Base-by-base conservation (phyloP, 2,888 invertebrate genomes). In the Synergus japonicus region DNA sequence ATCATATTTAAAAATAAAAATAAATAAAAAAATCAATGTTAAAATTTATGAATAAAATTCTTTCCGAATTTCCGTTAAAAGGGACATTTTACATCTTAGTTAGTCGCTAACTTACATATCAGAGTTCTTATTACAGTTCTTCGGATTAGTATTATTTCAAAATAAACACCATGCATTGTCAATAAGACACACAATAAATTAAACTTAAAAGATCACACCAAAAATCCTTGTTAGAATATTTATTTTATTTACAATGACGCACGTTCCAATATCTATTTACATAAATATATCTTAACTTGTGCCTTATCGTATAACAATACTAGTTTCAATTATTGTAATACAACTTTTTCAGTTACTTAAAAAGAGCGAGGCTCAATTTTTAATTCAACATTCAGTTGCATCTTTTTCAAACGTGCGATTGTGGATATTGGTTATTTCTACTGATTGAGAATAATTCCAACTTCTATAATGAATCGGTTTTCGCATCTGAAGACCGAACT, bases 41-140 rank as follows among this genome's bases (percentile, higher is more conserved):
- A 63, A 78, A 78, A 37, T 44, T 73, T 37, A 0, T 10, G 10
- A 49, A 66, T 9, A 12, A 64, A 79, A 79, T 80, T 82, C 79
- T 82, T 80, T 82, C 79, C 73, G 79, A 12, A 22, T 58, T 43
- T 18, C 69, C 63, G 15, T 49, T 73, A 60, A 58, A 79, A 81
- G 77, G 46, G 3, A 18, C 9, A 0, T 58, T 18, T 37, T 37
- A 37, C 9, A 44, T 63, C 18, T 78, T 76, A 77, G 73, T 73
- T 76, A 77, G 73, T 77, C 7, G 43, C 54, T 46, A 43, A 79
- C 73, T 73, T 73, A 73, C 73, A 37, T 54, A 54, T n/a, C 37
- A 13, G 41, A 54, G 8, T 67, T 44, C 15, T 54, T 54, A 54
- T n/a, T 54, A 7, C 41, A 54, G 13, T 67, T 44, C 15, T 18